Conservation (phyloP, 2,113 vertebrate genomes). For the Desmodus rotundus region DNA sequence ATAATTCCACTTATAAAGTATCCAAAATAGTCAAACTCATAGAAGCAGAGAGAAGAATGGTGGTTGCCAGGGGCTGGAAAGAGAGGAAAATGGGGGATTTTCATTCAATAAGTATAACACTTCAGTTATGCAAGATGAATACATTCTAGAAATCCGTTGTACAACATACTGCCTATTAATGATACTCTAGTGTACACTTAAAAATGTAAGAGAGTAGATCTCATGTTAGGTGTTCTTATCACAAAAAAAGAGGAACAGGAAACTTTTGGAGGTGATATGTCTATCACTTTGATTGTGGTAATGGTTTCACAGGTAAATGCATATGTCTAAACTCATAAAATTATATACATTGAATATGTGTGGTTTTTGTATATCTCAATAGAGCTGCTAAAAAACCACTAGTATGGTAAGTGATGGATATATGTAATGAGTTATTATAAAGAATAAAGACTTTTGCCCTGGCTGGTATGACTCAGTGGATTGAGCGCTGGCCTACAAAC, state of each 20-base stretch:
- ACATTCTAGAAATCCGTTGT: background rate
- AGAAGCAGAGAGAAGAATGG: background rate
- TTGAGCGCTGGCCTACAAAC: too few relatives aligned
- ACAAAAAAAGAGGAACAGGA: background rate
- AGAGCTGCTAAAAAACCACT: background rate
- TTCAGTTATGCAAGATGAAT: background rate
- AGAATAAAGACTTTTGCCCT: background rate
- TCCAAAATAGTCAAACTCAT: background rate
- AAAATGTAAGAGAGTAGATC: background rate
- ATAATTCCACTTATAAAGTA: background rate
- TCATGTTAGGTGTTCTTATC: background rate
- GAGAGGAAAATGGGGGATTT: background rate
- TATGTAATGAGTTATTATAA: slow-evolving; percentile 32
- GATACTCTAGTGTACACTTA: background rate
- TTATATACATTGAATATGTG: background rate
- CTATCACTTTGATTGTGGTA: background rate
- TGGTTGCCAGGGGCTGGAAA: background rate
- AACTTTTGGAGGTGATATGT: slow-evolving; percentile 32
- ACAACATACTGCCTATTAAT: background rate
- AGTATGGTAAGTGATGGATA: background rate
- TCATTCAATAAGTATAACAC: background rate
- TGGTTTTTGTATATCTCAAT: background rate
- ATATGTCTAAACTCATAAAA: background rate
- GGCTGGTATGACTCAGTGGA: too few relatives aligned
- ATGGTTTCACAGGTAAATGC: background rate